Evolutionary conservation across 2,888 invertebrate genomes (phyloP).

Genomic region (Ditylenchus weischeri): DNA sequence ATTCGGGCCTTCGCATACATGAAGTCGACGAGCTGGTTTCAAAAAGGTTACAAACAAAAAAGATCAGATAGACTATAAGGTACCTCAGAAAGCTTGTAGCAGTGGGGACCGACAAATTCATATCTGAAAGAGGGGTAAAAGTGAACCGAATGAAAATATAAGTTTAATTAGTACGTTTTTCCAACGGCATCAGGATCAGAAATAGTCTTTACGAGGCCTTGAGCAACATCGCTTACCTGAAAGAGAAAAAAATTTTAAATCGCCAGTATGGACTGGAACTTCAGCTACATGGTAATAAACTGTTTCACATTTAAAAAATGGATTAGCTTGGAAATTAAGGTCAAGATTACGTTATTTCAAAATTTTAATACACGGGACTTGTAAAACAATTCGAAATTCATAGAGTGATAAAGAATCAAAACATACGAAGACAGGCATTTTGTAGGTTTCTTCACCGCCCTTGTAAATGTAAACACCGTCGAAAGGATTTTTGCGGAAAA

Average conservation of each 20-base stretch:
- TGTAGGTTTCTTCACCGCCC: slow-evolving; percentile 78
- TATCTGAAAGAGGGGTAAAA: too few species aligned
- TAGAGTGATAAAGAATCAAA: too few species aligned
- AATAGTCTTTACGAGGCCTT: slow-evolving; percentile 60
- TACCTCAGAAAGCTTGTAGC: slow-evolving; percentile 60
- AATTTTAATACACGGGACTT: too few species aligned
- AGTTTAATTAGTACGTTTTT: slow-evolving; percentile 35
- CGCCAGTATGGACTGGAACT: neutral
- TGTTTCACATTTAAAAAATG: too few species aligned
- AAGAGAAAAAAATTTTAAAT: too few species aligned
- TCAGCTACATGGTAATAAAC: too few species aligned
- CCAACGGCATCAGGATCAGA: slow-evolving; percentile 59
- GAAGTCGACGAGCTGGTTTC: slow-evolving; percentile 50
- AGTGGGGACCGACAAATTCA: slow-evolving; percentile 59
- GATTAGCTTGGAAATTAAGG: too few species aligned
- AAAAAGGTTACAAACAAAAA: too few species aligned
- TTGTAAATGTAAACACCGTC: slow-evolving; percentile 74
- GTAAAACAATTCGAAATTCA: too few species aligned
- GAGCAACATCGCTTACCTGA: slow-evolving; percentile 58
- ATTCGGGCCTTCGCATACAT: slow-evolving; percentile 54
- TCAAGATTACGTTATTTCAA: too few species aligned
- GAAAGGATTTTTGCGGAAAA: slow-evolving; percentile 64
- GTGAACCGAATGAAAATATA: too few species aligned
- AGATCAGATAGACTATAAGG: too few species aligned
- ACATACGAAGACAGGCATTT: slow-evolving; percentile 77